phyloP scores from a whole-genome alignment of 2,888 invertebrate species.

The Ichneumoninae sp. region DNA sequence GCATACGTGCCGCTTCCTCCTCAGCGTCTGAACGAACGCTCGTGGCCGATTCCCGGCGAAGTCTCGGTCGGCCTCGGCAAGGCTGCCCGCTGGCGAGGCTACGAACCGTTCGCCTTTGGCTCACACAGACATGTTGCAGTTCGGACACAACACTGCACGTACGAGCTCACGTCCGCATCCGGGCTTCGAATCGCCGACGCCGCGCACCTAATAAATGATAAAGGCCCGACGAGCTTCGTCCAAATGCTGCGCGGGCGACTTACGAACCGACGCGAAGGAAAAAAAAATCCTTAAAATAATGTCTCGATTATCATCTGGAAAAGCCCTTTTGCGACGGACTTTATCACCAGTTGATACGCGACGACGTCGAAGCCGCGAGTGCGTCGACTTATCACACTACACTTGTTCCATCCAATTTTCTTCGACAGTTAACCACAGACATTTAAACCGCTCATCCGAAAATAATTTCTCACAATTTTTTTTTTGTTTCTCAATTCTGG shows the following conservation, averaged over 20 bases:
- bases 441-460: background rate
- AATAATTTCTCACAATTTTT: background rate
- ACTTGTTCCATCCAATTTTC: background rate
- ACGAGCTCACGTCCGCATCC: slow-evolving; percentile 66
- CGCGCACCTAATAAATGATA: slow-evolving; percentile 72
- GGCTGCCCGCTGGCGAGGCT: slow-evolving; percentile 65
- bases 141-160: slow-evolving; percentile 47
- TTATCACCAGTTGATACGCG: background rate
- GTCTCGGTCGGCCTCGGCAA: slow-evolving; percentile 70
- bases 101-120: slow-evolving; percentile 19
- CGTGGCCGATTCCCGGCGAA: slow-evolving; percentile 12
- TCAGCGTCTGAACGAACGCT: slow-evolving; percentile 50
- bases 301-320: background rate
- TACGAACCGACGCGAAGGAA: background rate
- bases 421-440: background rate
- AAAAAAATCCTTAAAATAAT: background rate
- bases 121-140: slow-evolving; percentile 27
- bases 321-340: background rate
- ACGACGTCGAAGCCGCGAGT: background rate
- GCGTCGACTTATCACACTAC: background rate
- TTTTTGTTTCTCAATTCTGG: background rate
- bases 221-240: slow-evolving; percentile 44
- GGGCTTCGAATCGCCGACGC: slow-evolving; percentile 60
- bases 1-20: slow-evolving; percentile 70
- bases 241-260: background rate